A percentile compares a stretch with the other conserved stretches of the same genome.
These are phyloP conservation scores for Lethocerus indicus DNA, from an alignment of 1,140 invertebrate species.

Conservation along the genomic window DNA sequence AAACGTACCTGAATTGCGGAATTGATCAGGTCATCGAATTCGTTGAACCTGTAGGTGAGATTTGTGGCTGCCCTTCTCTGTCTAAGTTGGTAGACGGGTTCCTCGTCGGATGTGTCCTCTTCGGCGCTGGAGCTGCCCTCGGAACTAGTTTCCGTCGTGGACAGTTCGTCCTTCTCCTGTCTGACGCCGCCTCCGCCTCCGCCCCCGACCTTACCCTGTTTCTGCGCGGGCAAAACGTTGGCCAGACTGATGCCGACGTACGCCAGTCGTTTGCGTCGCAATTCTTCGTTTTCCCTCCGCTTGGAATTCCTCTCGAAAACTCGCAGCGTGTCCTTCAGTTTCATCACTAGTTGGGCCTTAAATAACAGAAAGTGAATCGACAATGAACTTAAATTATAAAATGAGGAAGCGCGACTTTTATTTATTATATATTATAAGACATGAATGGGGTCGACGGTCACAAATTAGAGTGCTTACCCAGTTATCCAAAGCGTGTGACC, in stretches of 20 bases:
- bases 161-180: neutral
- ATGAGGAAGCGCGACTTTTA: neutral
- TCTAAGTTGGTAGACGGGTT: conserved; percentile 64
- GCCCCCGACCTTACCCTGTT: neutral
- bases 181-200: neutral
- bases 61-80: conserved; percentile 49
- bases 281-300: conserved; percentile 40
- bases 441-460: too few relatives aligned
- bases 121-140: neutral
- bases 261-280: conserved; percentile 51
- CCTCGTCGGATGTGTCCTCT: conserved; percentile 23
- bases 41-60: conserved; percentile 65
- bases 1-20: conserved; percentile 60
- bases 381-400: neutral
- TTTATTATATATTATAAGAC: neutral
- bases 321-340: conserved; percentile 36
- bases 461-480: too few relatives aligned
- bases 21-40: conserved; percentile 87
- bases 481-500: too few relatives aligned
- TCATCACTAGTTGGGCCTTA: conserved; percentile 43
- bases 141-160: neutral
- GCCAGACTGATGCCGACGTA: conserved; percentile 62
- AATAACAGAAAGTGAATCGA: conserved; percentile 9
- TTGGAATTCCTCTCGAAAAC: conserved; percentile 30
- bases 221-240: conserved; percentile 37